Percentiles rank a stretch among this genome's conserved stretches.
These are phyloP conservation scores for Stigmatopora argus DNA, from an alignment of 2,113 vertebrate genomes.

Conservation along the genomic window DNA sequence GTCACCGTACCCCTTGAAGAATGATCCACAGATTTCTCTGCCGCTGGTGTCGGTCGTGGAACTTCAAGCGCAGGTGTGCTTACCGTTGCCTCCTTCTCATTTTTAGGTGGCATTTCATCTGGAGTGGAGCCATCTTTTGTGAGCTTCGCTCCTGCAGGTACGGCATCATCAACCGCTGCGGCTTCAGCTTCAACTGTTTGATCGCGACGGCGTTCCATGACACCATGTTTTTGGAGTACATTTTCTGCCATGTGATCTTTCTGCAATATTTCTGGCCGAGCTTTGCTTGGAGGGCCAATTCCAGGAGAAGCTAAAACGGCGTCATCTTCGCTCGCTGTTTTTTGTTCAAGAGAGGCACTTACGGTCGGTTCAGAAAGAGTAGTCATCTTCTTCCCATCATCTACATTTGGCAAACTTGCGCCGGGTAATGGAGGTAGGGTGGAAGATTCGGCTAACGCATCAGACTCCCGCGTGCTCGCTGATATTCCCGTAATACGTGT, in stretches of 20 bases:
- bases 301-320: neutral
- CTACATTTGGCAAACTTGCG: slow-evolving; percentile 48
- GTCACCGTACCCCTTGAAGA: slow-evolving; percentile 80
- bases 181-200: slow-evolving; percentile 17
- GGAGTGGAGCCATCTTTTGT: slow-evolving; percentile 10
- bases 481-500: slow-evolving; percentile 53
- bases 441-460: slow-evolving; percentile 43
- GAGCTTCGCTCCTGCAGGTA: slow-evolving; percentile 17
- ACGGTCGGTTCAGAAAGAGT: slow-evolving; percentile 2
- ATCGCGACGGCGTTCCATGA: slow-evolving; percentile 14
- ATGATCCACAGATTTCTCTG: slow-evolving; percentile 71
- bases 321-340: slow-evolving; percentile 37
- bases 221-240: slow-evolving; percentile 19
- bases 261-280: slow-evolving; percentile 18
- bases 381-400: slow-evolving; percentile 38
- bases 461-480: slow-evolving; percentile 18
- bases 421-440: slow-evolving; percentile 43
- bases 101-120: slow-evolving; percentile 29
- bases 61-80: slow-evolving; percentile 32
- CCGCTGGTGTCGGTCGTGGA: slow-evolving; percentile 54
- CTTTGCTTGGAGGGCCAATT: slow-evolving; percentile 12
- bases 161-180: slow-evolving; percentile 12
- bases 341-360: slow-evolving; percentile 50
- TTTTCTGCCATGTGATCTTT: slow-evolving; percentile 16
- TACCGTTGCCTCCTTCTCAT: slow-evolving; percentile 19